These are phyloP conservation scores for Dichetophora obliterata DNA, from an alignment of 2,888 invertebrate species.

Conservation along the genomic window DNA sequence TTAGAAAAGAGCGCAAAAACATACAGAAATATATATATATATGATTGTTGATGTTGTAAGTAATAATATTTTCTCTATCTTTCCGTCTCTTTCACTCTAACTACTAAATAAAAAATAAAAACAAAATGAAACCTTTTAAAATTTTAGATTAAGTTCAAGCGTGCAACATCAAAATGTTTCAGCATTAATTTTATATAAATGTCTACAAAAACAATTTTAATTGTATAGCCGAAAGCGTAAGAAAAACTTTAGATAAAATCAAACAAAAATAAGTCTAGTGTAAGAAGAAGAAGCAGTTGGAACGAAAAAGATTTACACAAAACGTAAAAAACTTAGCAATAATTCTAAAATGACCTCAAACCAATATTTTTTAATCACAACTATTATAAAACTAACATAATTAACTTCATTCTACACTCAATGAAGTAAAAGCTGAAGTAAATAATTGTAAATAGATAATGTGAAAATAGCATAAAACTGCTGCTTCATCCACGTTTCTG, in stretches of 20 bases:
- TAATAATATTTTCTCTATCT: slow-evolving; percentile 51
- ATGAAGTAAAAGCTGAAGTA: background rate
- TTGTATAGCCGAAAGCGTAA: slow-evolving; percentile 2
- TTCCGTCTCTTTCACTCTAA: slow-evolving; percentile 54
- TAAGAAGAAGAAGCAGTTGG: background rate
- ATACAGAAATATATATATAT: slow-evolving; percentile 55
- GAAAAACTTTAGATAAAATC: slow-evolving; percentile 12
- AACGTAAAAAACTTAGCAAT: slow-evolving; percentile 62
- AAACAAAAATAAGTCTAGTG: slow-evolving; percentile 12
- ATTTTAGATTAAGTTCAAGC: slow-evolving; percentile 35
- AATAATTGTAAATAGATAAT: slow-evolving; percentile 40
- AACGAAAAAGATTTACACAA: slow-evolving; percentile 42
- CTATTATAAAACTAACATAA: too few relatives aligned
- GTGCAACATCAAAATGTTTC: slow-evolving; percentile 47
- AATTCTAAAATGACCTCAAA: slow-evolving; percentile 70
- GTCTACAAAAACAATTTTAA: slow-evolving; percentile 56
- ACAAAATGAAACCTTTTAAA: slow-evolving; percentile 30
- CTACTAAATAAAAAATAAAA: slow-evolving; percentile 42
- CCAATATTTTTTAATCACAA: slow-evolving; percentile 62
- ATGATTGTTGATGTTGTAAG: slow-evolving; percentile 70
- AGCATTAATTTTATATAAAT: slow-evolving; percentile 57
- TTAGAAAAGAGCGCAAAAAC: slow-evolving; percentile 36
- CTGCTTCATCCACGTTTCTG: background rate
- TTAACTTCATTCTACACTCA: background rate
- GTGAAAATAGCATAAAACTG: background rate